Conservation (phyloP, 30 jellyfish, hydroid and myxozoan genomes). For the Turritopsis dohrnii region DNA sequence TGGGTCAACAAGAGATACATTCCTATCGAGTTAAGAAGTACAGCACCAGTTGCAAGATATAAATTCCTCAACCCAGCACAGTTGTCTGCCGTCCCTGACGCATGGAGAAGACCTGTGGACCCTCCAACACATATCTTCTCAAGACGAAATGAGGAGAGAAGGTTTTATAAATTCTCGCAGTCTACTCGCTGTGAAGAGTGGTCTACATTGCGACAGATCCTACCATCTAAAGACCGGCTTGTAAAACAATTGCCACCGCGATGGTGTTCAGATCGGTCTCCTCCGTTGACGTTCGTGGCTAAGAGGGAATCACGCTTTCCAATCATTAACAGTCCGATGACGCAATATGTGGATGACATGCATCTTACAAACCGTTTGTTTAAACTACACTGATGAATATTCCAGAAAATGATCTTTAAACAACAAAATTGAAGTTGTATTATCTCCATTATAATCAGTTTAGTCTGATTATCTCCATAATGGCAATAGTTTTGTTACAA, state of each 20-base stretch:
- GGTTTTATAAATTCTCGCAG: conserved; percentile 40
- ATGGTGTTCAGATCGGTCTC: conserved; percentile 62
- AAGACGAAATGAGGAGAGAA: conserved; percentile 21
- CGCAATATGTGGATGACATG: conserved; percentile 38
- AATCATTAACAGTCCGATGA: conserved; percentile 64
- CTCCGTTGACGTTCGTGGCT: background rate
- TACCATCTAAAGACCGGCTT: conserved; percentile 53
- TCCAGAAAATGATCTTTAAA: background rate
- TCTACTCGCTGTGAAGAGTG: conserved; percentile 80
- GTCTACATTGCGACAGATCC: conserved; percentile 68
- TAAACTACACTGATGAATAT: conserved; percentile 5
- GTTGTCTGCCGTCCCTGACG: conserved; percentile 30
- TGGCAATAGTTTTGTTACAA: too few relatives aligned
- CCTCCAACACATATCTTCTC: conserved; percentile 50
- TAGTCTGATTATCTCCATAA: background rate
- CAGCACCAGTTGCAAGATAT: conserved; percentile 57
- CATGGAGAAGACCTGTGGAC: conserved; percentile 56
- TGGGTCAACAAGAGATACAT: conserved; percentile 51
- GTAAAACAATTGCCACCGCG: conserved; percentile 34
- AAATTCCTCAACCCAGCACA: conserved; percentile 38
- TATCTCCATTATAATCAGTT: background rate
- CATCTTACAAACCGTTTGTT: conserved; percentile 19
- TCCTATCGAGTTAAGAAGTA: conserved; percentile 57
- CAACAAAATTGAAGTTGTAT: background rate
- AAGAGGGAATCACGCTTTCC: conserved; percentile 42